Evolutionary conservation across 2,888 invertebrate genomes (phyloP).

Genomic region (Drosophila sordidapex): DNA sequence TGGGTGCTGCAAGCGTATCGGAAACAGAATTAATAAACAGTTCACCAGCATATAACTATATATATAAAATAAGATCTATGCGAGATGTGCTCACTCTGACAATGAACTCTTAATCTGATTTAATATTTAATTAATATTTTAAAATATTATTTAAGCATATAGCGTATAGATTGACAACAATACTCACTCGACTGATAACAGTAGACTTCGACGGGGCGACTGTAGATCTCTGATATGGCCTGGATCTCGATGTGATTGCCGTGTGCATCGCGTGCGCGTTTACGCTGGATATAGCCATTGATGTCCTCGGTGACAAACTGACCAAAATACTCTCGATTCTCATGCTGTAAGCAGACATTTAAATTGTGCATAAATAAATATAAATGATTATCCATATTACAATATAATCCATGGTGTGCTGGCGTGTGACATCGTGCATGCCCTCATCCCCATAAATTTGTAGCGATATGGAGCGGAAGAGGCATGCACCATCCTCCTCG

Average conservation of each 20-base stretch:
- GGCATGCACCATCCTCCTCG: constrained; percentile 94
- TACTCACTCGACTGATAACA: constrained; percentile 83
- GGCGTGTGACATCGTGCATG: constrained; percentile 92
- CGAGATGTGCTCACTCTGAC: background rate
- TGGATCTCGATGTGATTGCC: constrained; percentile 97
- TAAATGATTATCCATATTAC: constrained; percentile 85
- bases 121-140: background rate
- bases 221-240: constrained; percentile 95
- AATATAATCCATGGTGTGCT: constrained; percentile 96
- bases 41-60: background rate
- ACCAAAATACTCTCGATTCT: constrained; percentile 94
- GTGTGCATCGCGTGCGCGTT: constrained; percentile 91
- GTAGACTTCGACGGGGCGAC: constrained; percentile 94
- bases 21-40: background rate
- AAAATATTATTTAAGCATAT: too few species aligned
- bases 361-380: background rate
- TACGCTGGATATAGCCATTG: constrained; percentile 91
- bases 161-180: background rate
- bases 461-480: constrained; percentile 94
- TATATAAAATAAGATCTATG: background rate
- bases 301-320: constrained; percentile 96
- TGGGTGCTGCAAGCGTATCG: constrained; percentile 88
- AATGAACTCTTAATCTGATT: background rate
- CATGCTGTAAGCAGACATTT: constrained; percentile 86
- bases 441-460: constrained; percentile 96